A percentile compares a stretch with the other conserved stretches of the same genome.
Conservation (phyloP, 2,113 vertebrate species). For the Nothobranchius kuhntae region DNA sequence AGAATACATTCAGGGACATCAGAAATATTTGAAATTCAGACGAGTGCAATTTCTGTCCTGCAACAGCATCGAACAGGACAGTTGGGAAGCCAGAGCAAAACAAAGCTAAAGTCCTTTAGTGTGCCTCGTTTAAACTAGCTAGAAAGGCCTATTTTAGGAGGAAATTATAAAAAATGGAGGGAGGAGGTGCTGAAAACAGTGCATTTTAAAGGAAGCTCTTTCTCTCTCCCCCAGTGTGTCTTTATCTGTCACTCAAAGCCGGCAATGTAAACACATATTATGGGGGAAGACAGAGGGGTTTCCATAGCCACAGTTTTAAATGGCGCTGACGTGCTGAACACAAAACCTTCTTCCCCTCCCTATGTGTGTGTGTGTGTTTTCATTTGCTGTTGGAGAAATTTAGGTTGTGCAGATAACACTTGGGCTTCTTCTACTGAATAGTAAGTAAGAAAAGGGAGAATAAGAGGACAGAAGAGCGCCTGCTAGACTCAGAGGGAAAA, state of each 20-base stretch:
- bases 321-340: conserved; percentile 36
- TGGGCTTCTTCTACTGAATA: conserved; percentile 60
- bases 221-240: conserved; percentile 46
- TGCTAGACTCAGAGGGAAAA: conserved; percentile 44
- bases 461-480: conserved; percentile 38
- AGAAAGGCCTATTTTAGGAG: conserved; percentile 61
- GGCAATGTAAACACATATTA: conserved; percentile 67
- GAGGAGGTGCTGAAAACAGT: conserved; percentile 64
- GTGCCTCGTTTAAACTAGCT: conserved; percentile 29
- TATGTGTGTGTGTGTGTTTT: neutral
- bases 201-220: conserved; percentile 65
- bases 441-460: conserved; percentile 45
- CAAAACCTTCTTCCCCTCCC: conserved; percentile 6
- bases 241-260: conserved; percentile 70
- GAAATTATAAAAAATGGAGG: conserved; percentile 43
- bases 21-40: conserved; percentile 51
- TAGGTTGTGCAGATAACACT: conserved; percentile 46
- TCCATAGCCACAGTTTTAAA: conserved; percentile 70
- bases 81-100: conserved; percentile 31
- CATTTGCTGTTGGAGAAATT: conserved; percentile 60
- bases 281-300: conserved; percentile 57
- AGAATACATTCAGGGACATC: conserved; percentile 58
- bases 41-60: conserved; percentile 51
- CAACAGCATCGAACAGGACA: conserved; percentile 1
- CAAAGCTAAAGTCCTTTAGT: conserved; percentile 59